phyloP scores from a whole-genome alignment of 2,113 vertebrate genomes.

The Sterna hirundo region DNA sequence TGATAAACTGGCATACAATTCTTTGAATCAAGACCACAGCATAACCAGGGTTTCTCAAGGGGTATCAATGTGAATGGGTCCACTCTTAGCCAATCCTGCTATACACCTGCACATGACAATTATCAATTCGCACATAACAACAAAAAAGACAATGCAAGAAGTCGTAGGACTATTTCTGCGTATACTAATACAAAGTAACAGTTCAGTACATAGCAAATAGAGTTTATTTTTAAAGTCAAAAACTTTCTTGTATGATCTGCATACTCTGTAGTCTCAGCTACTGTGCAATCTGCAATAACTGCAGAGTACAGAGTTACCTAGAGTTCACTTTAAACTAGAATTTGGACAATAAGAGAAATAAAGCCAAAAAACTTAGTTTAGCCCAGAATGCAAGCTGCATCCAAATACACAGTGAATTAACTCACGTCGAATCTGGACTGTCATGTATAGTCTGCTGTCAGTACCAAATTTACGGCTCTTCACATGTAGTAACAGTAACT shows the following conservation, averaged over 20 bases:
- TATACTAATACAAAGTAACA: not conserved
- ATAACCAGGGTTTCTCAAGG: not conserved
- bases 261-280: not conserved
- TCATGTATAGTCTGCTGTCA: not conserved
- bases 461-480: not conserved
- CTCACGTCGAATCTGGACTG: not conserved
- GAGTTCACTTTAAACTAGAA: not conserved
- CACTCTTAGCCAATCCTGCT: not conserved
- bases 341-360: not conserved
- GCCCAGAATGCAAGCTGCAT: not conserved
- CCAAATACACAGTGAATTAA: not conserved
- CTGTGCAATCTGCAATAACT: not conserved
- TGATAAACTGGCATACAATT: not conserved
- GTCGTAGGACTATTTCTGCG: not conserved
- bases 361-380: not conserved
- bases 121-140: not conserved
- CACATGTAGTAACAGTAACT: not conserved
- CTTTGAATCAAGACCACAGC: not conserved
- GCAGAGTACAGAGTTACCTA: not conserved
- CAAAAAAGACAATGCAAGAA: not conserved
- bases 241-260: not conserved
- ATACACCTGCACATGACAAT: accelerated
- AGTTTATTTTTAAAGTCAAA: not conserved
- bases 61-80: not conserved
- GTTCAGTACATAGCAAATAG: not conserved